Evolutionary conservation across 2,888 invertebrate species (phyloP).

Genomic region (Ennomos erosarius): DNA sequence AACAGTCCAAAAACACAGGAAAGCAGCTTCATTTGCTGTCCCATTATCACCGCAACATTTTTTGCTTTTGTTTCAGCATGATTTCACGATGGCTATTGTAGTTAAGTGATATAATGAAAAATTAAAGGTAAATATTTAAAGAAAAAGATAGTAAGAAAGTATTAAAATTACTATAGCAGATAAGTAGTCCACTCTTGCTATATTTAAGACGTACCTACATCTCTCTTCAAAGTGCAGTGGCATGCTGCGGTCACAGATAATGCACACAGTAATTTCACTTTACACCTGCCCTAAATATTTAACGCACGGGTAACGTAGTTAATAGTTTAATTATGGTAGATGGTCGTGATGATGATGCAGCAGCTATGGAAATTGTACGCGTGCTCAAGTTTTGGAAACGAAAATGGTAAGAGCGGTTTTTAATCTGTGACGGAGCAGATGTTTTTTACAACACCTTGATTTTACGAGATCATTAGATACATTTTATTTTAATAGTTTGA

Average conservation of each 20-base stretch:
- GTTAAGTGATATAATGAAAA: no score
- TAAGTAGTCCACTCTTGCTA: constrained; percentile 3
- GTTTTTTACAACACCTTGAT: no score
- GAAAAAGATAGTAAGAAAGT: no score
- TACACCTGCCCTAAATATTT: constrained; percentile 58
- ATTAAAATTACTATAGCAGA: background rate
- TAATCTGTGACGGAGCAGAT: background rate
- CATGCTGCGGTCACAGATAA: constrained; percentile 45
- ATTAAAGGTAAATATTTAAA: no score
- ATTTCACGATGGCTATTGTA: no score
- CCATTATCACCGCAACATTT: no score
- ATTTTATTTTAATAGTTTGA: no score
- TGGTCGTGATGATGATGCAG: constrained; percentile 33
- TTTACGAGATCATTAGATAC: no score
- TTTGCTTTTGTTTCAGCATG: no score
- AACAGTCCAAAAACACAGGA: no score
- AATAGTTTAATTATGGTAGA: constrained; percentile 52
- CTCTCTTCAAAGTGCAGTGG: constrained; percentile 16
- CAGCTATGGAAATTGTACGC: constrained; percentile 26
- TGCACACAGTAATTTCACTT: constrained; percentile 41
- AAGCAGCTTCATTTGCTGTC: no score
- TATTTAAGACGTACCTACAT: background rate
- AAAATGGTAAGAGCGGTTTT: background rate
- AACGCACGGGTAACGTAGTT: constrained; percentile 61
- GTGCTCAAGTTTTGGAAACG: background rate